A percentile compares a stretch with the other conserved stretches of the same genome.
These are phyloP conservation scores for Hyposoter didymator DNA, from an alignment of 2,888 invertebrate genomes.

Conservation along the genomic window DNA sequence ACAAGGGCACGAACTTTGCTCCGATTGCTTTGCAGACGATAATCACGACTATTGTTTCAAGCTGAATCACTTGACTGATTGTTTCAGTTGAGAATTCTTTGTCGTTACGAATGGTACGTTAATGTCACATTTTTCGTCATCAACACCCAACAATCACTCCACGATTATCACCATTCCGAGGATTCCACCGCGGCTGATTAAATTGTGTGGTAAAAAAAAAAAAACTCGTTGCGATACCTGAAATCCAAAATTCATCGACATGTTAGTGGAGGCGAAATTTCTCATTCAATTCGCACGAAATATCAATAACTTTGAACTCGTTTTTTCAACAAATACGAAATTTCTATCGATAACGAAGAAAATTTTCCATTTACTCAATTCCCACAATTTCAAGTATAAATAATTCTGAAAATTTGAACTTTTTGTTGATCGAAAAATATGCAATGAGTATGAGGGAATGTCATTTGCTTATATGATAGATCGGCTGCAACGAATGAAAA, in stretches of 20 bases:
- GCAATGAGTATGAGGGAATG: background rate
- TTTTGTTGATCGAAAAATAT: background rate
- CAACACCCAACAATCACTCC: conserved; percentile 29
- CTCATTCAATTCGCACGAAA: background rate
- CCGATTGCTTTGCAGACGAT: conserved; percentile 10
- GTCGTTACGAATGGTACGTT: background rate
- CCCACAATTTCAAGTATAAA: background rate
- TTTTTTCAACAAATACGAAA: background rate
- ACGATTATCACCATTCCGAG: conserved; percentile 22
- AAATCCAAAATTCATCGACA: background rate
- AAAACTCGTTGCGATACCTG: background rate
- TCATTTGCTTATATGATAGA: background rate
- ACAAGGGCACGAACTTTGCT: background rate
- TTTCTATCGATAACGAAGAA: background rate
- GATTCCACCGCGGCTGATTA: background rate
- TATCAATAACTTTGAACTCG: background rate
- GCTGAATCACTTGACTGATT: conserved; percentile 52
- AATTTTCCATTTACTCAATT: background rate
- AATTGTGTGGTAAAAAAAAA: too few relatives aligned
- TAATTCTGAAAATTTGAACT: background rate
- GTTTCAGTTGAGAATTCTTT: conserved; percentile 12
- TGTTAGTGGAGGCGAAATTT: background rate
- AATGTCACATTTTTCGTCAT: conserved; percentile 37
- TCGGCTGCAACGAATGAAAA: too few relatives aligned
- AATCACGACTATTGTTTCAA: conserved; percentile 25